Percentiles rank a stretch among this genome's conserved stretches.
Conservation (phyloP, 2,888 invertebrate species). For the Oligia latruncula region DNA sequence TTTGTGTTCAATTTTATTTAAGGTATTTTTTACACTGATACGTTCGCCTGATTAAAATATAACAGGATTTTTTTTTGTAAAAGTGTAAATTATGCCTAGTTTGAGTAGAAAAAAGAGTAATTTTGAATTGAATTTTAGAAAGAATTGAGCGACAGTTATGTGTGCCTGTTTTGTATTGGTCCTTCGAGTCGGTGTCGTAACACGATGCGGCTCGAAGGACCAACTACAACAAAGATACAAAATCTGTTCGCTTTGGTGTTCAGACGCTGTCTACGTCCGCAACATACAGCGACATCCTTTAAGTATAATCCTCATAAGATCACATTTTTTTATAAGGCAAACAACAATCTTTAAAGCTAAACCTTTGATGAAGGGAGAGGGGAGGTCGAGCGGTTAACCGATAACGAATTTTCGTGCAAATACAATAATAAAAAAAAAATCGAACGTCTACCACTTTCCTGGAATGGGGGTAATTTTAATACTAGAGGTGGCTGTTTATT, state of each 20-base stretch:
- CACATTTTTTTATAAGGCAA: conserved; percentile 90
- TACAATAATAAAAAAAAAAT: conserved; percentile 59
- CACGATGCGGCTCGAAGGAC: conserved; percentile 6
- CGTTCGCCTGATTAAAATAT: conserved; percentile 41
- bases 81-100: conserved; percentile 33
- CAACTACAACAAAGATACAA: not conserved
- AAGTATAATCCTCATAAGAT: conserved; percentile 89
- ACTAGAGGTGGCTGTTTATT: conserved; percentile 75
- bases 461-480: conserved; percentile 82
- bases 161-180: not conserved
- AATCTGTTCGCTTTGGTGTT: not conserved
- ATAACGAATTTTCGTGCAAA: conserved; percentile 77
- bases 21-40: conserved; percentile 39
- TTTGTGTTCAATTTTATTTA: conserved; percentile 33
- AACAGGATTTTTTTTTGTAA: conserved; percentile 34
- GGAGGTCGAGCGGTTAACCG: conserved; percentile 78
- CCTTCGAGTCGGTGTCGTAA: conserved; percentile 28
- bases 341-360: conserved; percentile 90
- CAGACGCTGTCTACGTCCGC: conserved; percentile 72
- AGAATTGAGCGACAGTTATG: not conserved
- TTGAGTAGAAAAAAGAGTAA: not conserved
- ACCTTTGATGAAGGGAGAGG: conserved; percentile 83
- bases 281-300: conserved; percentile 81
- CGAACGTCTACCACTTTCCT: conserved; percentile 70
- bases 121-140: conserved; percentile 1